phyloP scores from a whole-genome alignment of 2,797 vertebrate genomes.

The Pangasius krempfi region DNA sequence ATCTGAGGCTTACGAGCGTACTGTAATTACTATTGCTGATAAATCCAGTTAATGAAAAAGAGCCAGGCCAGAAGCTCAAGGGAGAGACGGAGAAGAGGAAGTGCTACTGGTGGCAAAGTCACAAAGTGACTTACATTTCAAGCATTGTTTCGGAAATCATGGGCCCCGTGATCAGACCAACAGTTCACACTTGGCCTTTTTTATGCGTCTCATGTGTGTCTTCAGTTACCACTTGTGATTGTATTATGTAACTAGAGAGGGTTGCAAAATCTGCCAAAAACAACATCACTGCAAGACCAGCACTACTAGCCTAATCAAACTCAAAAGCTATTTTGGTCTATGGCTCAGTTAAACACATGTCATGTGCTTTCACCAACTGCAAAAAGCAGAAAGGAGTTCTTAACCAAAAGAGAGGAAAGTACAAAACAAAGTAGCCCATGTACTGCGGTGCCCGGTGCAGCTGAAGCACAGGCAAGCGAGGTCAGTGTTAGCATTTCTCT shows the following conservation, averaged over 20 bases:
- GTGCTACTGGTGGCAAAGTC: conserved; percentile 6
- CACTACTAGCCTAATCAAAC: too few species aligned
- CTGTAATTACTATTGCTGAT: conserved; percentile 56
- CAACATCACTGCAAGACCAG: not conserved
- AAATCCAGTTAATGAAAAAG: conserved; percentile 56
- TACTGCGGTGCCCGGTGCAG: not conserved
- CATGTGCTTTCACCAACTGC: too few species aligned
- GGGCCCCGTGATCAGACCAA: not conserved
- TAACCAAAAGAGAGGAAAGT: not conserved
- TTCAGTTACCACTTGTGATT: not conserved
- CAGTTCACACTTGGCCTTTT: not conserved
- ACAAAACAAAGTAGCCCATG: not conserved
- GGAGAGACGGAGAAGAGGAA: conserved; percentile 13
- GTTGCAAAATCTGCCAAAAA: not conserved
- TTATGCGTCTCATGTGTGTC: not conserved
- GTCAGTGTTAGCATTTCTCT: not conserved
- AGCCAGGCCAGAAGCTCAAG: conserved; percentile 32
- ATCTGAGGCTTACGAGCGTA: conserved; percentile 47
- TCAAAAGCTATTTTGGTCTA: not conserved
- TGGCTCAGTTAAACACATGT: not conserved
- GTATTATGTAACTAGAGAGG: not conserved
- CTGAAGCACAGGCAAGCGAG: not conserved
- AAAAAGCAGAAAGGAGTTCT: not conserved
- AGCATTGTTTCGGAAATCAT: not conserved
- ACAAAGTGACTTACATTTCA: not conserved